Evolutionary conservation across 2,888 invertebrate species (phyloP).

Genomic region (Amblyjoppa proteus): DNA sequence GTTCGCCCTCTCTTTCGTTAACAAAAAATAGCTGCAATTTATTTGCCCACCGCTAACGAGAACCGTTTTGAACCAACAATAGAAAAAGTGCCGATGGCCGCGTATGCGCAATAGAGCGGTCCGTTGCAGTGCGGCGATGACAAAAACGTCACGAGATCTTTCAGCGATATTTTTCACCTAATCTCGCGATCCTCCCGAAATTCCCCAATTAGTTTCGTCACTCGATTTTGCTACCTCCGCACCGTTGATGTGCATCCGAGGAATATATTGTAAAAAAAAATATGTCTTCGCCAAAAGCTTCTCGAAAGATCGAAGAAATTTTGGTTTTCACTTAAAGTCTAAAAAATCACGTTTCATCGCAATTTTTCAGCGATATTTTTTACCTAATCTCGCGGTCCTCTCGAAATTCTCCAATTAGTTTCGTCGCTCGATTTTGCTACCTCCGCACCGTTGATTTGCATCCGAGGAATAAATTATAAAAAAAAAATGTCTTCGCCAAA

Average conservation of each 20-base stretch:
- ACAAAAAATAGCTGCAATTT: not conserved
- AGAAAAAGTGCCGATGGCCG: slow-evolving; percentile 7
- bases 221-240: not conserved
- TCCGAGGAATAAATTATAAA: not conserved
- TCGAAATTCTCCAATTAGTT: not conserved
- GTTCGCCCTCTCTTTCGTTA: not conserved
- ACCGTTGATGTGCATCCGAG: not conserved
- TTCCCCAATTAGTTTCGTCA: not conserved
- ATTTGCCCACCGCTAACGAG: not conserved
- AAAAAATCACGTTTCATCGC: not conserved
- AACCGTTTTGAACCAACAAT: not conserved
- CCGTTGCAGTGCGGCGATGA: slow-evolving; percentile 49
- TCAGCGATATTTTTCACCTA: not conserved
- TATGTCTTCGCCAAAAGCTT: not conserved
- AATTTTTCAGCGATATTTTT: not conserved
- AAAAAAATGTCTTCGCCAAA: not conserved
- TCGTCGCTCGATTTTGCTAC: not conserved
- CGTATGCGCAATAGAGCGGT: slow-evolving; percentile 47
- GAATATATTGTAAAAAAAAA: not conserved
- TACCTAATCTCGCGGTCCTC: not conserved
- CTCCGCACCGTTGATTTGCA: not conserved
- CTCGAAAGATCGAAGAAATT: not conserved
- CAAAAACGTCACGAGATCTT: slow-evolving; percentile 35
- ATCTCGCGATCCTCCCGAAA: not conserved
- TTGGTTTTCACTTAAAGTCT: not conserved